Evolutionary conservation across 1,140 invertebrate species (phyloP).

Genomic region (Aleiodes sp.): DNA sequence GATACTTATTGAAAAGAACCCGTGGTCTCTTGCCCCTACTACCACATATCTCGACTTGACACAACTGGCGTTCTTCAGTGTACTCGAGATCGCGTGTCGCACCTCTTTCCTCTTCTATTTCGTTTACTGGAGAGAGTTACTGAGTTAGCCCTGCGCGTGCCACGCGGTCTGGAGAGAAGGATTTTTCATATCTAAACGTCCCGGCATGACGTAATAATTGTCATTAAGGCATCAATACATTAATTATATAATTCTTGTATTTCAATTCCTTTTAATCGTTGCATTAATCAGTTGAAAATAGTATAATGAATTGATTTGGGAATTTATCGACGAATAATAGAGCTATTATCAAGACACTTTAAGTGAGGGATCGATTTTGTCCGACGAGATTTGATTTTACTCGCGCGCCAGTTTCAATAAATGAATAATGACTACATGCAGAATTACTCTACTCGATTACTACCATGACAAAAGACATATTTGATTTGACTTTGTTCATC

Average conservation of each 20-base stretch:
- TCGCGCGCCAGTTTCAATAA: background rate
- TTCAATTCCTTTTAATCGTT: background rate
- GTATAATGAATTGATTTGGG: too few species aligned
- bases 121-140: background rate
- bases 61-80: slow-evolving; percentile 1
- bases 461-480: too few species aligned
- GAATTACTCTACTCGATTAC: too few species aligned
- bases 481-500: background rate
- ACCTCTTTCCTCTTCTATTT: background rate
- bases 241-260: too few species aligned
- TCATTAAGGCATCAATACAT: too few species aligned
- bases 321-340: too few species aligned
- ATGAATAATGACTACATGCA: background rate
- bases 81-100: background rate
- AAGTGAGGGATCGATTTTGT: background rate
- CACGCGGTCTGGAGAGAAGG: slow-evolving; percentile 28
- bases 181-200: background rate
- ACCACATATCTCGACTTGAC: background rate
- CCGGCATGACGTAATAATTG: background rate
- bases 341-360: too few species aligned
- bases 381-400: background rate
- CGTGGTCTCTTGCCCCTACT: slow-evolving; percentile 10
- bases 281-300: too few species aligned
- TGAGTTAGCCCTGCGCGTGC: slow-evolving; percentile 25
- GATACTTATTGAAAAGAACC: slow-evolving; percentile 41